Evolutionary conservation across 2,888 invertebrate genomes (phyloP), one percentile per base, ranked within the genome.

Genomic region (Phaonia tiefii): DNA sequence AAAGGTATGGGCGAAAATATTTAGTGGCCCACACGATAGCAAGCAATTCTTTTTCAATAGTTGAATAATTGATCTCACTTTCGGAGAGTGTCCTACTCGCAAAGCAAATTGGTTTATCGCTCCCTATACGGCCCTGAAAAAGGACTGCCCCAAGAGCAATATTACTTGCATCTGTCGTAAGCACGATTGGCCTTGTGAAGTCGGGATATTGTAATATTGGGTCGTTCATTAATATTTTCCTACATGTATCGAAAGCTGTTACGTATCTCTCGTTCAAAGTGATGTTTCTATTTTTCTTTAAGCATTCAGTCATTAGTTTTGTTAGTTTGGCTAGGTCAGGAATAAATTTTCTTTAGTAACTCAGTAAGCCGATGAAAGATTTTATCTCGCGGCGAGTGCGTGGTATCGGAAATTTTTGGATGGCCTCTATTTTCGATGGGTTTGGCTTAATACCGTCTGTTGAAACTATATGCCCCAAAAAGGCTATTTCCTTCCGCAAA

Each of bases 371-470:
- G 15, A 15, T 15, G 15, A 46, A 7, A 20, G 26, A 56, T 51
- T 51, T 51, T 8, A 51, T 51, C 10, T 51, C 17, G 49, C 13
- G 17, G 20, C 11, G 20, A 22, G 4, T n/a, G 51, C 13, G 51
- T 51, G 51, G 7, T 20, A 22, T 22, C 20, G 51, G 11, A 22
- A 51, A 1, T 51, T 51, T 46, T 46, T 17, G 88, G 1, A 46
- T 15, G 5, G 17, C 46, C 1, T 1, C n/a, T 3, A 15, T 46
- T 46, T 46, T 46, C 15, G 1, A 2, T 5, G 46, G 46, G 17
- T 46, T 17, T 3, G 46, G 46, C 75, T 83, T 86, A n/a, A 88
- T 84, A 10, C 86, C 86, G 0, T 88, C 85, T 1, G 85, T 75
- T 3, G 88, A 85, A 11, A 54, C n/a, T n/a, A 39, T 13, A 56